Evolutionary conservation across 2,113 vertebrate genomes (phyloP).

Genomic region (Vulpes ferrilata): DNA sequence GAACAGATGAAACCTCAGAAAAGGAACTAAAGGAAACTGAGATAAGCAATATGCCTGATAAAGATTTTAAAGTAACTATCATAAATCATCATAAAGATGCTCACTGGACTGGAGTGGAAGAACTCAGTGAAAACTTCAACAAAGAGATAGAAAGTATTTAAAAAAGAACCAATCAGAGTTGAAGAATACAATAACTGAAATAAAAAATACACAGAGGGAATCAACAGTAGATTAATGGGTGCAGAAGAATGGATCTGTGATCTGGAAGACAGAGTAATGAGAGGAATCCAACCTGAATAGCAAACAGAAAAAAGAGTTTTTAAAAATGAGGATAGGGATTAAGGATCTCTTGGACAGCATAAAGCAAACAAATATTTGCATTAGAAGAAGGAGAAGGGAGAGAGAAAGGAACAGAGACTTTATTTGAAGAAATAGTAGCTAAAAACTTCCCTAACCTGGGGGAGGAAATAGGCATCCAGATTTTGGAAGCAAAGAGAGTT

Average conservation of each 20-base stretch:
- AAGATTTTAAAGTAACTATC: neutral
- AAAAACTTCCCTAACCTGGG: neutral
- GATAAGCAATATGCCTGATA: neutral
- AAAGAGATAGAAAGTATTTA: neutral
- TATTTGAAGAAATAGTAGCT: neutral
- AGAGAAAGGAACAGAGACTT: neutral
- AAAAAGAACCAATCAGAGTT: neutral
- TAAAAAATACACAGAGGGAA: neutral
- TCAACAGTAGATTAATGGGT: neutral
- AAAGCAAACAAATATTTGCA: neutral
- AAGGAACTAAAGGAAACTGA: neutral
- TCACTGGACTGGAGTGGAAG: neutral
- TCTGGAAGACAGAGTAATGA: neutral
- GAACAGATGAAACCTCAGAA: neutral
- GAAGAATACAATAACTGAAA: neutral
- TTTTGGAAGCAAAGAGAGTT: neutral
- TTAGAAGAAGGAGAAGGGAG: neutral
- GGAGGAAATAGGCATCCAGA: neutral
- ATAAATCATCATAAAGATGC: neutral
- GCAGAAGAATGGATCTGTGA: neutral
- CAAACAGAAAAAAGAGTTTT: neutral
- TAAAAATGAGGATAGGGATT: neutral
- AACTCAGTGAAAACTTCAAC: neutral
- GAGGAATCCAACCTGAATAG: neutral
- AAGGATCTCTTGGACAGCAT: neutral